phyloP scores from a whole-genome alignment of 2,888 invertebrate genomes.

The Napeogenes sylphis region DNA sequence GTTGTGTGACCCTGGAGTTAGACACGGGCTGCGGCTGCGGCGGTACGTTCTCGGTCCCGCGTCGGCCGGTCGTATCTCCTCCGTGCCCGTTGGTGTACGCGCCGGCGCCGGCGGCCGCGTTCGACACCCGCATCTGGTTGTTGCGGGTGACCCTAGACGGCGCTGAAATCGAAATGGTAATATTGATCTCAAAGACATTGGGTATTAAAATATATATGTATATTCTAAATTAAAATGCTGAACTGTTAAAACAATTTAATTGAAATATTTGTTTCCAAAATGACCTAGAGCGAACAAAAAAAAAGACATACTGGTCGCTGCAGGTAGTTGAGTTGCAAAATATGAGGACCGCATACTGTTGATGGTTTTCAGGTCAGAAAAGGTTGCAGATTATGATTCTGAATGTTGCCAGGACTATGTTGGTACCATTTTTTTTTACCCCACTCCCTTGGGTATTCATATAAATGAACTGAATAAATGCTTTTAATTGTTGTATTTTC shows the following conservation, averaged over 20 bases:
- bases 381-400: no score
- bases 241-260: slow-evolving; percentile 7
- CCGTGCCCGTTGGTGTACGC: slow-evolving; percentile 78
- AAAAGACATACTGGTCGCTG: no score
- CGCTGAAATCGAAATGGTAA: slow-evolving; percentile 44
- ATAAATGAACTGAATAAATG: no score
- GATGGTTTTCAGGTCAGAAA: no score
- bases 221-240: slow-evolving; percentile 23
- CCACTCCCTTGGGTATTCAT: no score
- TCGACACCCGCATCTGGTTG: slow-evolving; percentile 76
- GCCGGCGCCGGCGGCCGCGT: slow-evolving; percentile 64
- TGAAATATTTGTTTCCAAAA: not conserved
- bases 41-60: slow-evolving; percentile 81
- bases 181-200: slow-evolving; percentile 5
- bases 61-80: slow-evolving; percentile 77
- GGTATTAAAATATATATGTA: slow-evolving; percentile 22
- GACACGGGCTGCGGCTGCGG: slow-evolving; percentile 67
- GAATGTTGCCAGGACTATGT: no score
- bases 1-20: slow-evolving; percentile 67
- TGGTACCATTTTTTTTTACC: no score
- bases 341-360: no score
- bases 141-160: slow-evolving; percentile 70
- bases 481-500: no score
- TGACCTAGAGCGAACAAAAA: no score
- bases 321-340: no score